Percentiles rank a stretch among this genome's conserved stretches.
Evolutionary conservation across 2,797 vertebrate genomes (phyloP).

Genomic region (Jordanella pulchra): DNA sequence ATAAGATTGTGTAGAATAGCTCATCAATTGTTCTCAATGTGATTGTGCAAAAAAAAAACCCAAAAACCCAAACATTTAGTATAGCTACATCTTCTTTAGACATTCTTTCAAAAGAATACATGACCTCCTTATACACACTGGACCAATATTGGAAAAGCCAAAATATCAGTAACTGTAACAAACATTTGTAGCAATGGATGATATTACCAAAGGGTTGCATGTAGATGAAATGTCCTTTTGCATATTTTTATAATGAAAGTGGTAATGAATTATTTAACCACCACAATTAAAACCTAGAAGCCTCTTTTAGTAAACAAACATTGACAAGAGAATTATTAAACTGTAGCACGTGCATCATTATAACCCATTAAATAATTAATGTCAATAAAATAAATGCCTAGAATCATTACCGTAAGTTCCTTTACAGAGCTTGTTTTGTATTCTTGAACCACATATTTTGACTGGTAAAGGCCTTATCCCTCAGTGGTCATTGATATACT

Average conservation of each 20-base stretch:
- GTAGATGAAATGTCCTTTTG: slow-evolving; percentile 4
- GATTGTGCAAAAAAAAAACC: background rate
- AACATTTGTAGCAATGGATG: background rate
- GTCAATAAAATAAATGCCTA: background rate
- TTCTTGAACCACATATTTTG: slow-evolving; percentile 33
- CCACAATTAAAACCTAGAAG: background rate
- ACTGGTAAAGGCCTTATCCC: slow-evolving; percentile 44
- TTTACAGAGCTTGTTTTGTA: slow-evolving; percentile 31
- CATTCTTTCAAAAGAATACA: background rate
- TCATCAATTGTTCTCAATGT: background rate
- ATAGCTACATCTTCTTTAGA: too few species aligned
- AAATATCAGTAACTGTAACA: slow-evolving; percentile 6
- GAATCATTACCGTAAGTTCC: slow-evolving; percentile 1
- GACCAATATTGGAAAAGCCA: background rate
- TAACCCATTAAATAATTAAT: slow-evolving; percentile 6
- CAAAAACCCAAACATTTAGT: background rate
- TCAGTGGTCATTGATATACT: slow-evolving; percentile 37
- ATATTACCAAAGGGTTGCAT: background rate
- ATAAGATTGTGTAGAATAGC: background rate
- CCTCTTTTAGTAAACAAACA: slow-evolving; percentile 8
- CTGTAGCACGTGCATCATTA: slow-evolving; percentile 2
- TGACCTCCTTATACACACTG: background rate
- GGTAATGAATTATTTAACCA: background rate
- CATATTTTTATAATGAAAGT: slow-evolving; percentile 1
- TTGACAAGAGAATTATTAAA: slow-evolving; percentile 9